phyloP scores from a whole-genome alignment of 2,113 vertebrate genomes.

The Pelecanus crispus region DNA sequence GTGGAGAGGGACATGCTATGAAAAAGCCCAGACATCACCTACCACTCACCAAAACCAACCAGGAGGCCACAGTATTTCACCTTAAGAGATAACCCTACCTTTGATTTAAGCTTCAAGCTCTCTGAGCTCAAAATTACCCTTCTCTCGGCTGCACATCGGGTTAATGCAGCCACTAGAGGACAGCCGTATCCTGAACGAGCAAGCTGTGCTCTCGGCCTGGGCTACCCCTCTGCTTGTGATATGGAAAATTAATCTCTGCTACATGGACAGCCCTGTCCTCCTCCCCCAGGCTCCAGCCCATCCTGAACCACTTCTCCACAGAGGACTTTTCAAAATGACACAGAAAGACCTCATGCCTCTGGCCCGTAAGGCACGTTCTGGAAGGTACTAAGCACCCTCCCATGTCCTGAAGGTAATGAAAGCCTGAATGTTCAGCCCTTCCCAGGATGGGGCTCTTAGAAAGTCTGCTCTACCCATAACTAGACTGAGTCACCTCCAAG shows the following conservation, averaged over 20 bases:
- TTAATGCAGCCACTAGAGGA: neutral
- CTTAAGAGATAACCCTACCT: neutral
- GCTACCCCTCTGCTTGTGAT: neutral
- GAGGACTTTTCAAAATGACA: neutral
- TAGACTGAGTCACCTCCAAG: rapidly evolving
- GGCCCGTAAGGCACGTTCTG: neutral
- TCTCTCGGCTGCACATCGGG: rapidly evolving
- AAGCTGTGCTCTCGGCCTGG: neutral
- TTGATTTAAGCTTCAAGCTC: neutral
- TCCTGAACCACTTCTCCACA: neutral
- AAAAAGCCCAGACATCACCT: neutral
- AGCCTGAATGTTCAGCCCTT: neutral
- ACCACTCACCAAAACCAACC: neutral
- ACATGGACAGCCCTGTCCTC: neutral
- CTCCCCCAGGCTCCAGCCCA: neutral
- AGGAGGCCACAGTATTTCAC: neutral
- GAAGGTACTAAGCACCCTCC: neutral
- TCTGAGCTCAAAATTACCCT: neutral
- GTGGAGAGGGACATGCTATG: neutral
- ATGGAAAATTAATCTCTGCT: neutral
- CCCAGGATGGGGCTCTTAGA: neutral
- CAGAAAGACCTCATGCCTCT: neutral
- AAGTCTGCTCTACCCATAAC: neutral
- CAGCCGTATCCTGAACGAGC: neutral
- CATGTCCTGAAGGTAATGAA: rapidly evolving